Base-by-base conservation (phyloP, 2,888 invertebrate species). In the Netelia fuscicornis region DNA sequence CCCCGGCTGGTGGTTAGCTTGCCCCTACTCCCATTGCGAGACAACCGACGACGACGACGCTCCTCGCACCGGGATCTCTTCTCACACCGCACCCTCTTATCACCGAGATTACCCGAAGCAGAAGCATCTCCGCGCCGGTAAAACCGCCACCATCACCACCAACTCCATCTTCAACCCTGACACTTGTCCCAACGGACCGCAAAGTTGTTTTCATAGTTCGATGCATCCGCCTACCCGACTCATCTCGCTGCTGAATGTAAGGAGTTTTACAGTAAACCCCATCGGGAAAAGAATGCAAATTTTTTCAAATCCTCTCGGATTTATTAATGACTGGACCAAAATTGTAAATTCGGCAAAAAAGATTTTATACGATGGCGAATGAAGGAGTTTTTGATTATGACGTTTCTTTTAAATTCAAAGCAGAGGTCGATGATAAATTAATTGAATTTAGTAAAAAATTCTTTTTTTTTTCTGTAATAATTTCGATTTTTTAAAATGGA, bases 1-100 rank as follows among this genome's bases (percentile, higher is more conserved):
- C 85, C 86, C 89, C 70, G 86, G 83, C 85, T 76, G 81, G 81
- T 67, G 81, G 87, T 81, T 83, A 81, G 74, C 81, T 83, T 67
- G 71, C 58, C 79, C 83, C 74, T 81, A 72, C 62, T 6, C 78
- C 79, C 44, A 64, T 76, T 80, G 75, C 72, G 82, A 71, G 70
- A 79, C 68, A 37, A 71, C 60, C 54, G 42, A 58, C 65, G 56
- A 72, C 25, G 52, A 75, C 79, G 79, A 77, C 77, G 72, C 75
- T 77, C 74, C 71, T 83, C 79, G 79, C 65, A 79, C 78, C 71
- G 54, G 20, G 44, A 44, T 56, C 62, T 62, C 62, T 64, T 54
- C 81, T 62, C 64, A 72, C 78, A 77, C 79, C 79, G 65, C 11
- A 60, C 64, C 42, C 79, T 71, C 81, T 85, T 76, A 75, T 72